A percentile compares a stretch with the other conserved stretches of the same genome.
Conservation (phyloP, 2,113 vertebrate genomes). For the Epinephelus moara region DNA sequence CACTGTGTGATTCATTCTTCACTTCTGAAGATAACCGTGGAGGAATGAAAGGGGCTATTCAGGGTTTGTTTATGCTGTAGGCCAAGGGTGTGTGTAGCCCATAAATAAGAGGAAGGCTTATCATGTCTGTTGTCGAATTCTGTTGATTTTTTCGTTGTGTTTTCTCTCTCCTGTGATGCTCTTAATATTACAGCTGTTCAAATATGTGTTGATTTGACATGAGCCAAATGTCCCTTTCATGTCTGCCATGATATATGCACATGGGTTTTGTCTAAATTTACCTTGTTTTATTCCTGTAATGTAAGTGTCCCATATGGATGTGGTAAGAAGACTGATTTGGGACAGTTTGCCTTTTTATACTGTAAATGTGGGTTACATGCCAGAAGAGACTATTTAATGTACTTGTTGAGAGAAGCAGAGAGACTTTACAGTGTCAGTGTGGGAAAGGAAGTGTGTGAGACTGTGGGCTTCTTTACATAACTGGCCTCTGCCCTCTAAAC, state of each 20-base stretch:
- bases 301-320: conserved; percentile 47
- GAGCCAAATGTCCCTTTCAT: background rate
- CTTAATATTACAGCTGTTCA: conserved; percentile 23
- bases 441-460: conserved; percentile 69
- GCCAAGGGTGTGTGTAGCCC: conserved; percentile 51
- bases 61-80: conserved; percentile 75
- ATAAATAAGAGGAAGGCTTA: conserved; percentile 57
- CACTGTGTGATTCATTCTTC: conserved; percentile 57
- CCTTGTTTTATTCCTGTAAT: conserved; percentile 13
- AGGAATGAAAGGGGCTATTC: conserved; percentile 68
- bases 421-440: conserved; percentile 55
- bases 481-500: conserved; percentile 64
- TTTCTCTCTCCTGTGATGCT: conserved; percentile 3
- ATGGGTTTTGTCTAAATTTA: conserved; percentile 39
- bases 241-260: conserved; percentile 7
- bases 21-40: conserved; percentile 57
- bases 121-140: conserved; percentile 22
- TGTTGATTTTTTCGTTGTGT: conserved; percentile 20
- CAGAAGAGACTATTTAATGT: conserved; percentile 46
- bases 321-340: conserved; percentile 46
- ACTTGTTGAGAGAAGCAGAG: conserved; percentile 39
- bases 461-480: conserved; percentile 62
- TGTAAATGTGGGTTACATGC: conserved; percentile 60
- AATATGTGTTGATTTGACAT: conserved; percentile 8
- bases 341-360: conserved; percentile 43